Percentiles rank a stretch among this genome's conserved stretches.
Conservation (phyloP, 1,140 invertebrate species). For the Mactra quadrangularis region DNA sequence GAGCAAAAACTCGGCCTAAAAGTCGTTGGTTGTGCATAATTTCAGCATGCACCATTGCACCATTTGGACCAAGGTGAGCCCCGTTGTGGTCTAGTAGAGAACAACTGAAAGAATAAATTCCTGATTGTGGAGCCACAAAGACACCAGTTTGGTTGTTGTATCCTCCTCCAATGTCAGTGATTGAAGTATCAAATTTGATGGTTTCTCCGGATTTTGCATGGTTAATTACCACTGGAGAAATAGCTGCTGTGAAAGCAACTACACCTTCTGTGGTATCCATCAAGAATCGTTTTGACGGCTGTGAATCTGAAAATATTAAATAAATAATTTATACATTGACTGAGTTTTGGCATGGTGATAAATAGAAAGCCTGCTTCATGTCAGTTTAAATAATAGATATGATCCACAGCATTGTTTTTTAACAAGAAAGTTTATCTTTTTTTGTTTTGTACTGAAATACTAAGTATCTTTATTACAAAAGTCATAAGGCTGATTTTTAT, state of each 20-base stretch:
- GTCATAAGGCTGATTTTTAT: too few species aligned
- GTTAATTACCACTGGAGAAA: neutral
- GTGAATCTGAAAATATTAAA: too few species aligned
- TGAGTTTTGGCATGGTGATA: too few species aligned
- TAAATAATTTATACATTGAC: too few species aligned
- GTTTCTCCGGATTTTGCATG: neutral
- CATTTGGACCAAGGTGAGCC: neutral
- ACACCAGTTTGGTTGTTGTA: slow-evolving; percentile 23
- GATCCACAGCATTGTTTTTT: too few species aligned
- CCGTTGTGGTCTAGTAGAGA: slow-evolving; percentile 26
- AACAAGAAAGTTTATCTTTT: too few species aligned
- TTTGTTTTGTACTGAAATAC: too few species aligned
- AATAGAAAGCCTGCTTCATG: too few species aligned
- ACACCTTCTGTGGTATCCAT: neutral
- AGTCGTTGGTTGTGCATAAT: slow-evolving; percentile 14
- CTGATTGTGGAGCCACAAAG: slow-evolving; percentile 15
- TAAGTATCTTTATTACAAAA: too few species aligned
- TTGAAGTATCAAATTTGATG: slow-evolving; percentile 2
- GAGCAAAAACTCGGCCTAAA: slow-evolving; percentile 20
- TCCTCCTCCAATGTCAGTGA: slow-evolving; percentile 11
- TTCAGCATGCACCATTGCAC: slow-evolving; percentile 18
- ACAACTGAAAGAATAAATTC: slow-evolving; percentile 14
- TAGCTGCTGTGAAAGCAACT: slow-evolving; percentile 12
- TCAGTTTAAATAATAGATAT: too few species aligned
- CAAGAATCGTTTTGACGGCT: too few species aligned